Evolutionary conservation across 2,888 invertebrate species (phyloP).

Genomic region (Sclerodermus sp.): DNA sequence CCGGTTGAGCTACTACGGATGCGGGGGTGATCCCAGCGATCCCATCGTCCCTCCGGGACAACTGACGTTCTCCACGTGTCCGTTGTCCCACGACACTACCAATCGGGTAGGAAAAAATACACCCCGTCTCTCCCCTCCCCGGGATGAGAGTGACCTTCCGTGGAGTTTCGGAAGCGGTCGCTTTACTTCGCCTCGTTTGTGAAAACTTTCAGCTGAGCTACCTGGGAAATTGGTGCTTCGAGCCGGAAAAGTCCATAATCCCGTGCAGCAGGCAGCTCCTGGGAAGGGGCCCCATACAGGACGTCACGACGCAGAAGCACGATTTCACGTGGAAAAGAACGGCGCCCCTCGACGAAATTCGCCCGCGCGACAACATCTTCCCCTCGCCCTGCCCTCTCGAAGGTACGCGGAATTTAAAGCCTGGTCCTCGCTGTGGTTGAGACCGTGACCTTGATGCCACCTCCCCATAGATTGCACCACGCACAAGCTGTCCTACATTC

Average conservation of each 20-base stretch:
- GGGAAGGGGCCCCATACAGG: constrained; percentile 69
- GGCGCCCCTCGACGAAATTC: constrained; percentile 8
- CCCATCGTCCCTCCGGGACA: constrained; percentile 33
- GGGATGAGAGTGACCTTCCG: constrained; percentile 3
- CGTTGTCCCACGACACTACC: constrained; percentile 44
- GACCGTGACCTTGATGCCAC: no score
- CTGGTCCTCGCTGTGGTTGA: no score
- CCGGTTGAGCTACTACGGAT: constrained; percentile 47
- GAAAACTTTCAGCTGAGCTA: constrained; percentile 46
- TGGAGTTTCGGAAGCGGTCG: constrained; percentile 3
- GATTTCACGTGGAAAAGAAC: constrained; percentile 62
- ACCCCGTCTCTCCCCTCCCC: constrained; percentile 5
- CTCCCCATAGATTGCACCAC: constrained; percentile 62
- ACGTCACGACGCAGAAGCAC: constrained; percentile 72
- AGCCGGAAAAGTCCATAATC: constrained; percentile 33
- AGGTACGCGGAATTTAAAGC: constrained; percentile 25
- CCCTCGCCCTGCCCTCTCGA: constrained; percentile 33
- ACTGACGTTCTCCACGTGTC: constrained; percentile 35
- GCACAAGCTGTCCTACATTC: constrained; percentile 65
- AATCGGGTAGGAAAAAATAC: constrained; percentile 37
- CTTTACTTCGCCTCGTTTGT: background rate
- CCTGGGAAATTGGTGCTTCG: constrained; percentile 48
- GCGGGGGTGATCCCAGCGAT: constrained; percentile 35
- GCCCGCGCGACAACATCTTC: constrained; percentile 31
- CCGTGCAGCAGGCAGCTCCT: constrained; percentile 39